A percentile compares a stretch with the other conserved stretches of the same genome.
These are phyloP conservation scores for Ibycter americanus DNA, from an alignment of 2,797 vertebrate species.

Conservation along the genomic window DNA sequence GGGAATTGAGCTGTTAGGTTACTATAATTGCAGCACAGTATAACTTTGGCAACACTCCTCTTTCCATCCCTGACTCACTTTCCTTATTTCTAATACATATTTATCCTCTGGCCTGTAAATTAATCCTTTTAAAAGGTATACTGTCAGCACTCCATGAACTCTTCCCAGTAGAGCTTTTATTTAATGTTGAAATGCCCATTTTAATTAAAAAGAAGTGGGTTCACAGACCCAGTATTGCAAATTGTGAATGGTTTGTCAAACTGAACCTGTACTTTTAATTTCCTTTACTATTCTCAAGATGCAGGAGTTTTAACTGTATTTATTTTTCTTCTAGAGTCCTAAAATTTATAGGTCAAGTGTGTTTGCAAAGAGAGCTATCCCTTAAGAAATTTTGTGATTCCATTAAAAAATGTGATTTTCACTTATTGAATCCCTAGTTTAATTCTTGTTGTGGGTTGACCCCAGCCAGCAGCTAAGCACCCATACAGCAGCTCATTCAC, in stretches of 20 bases:
- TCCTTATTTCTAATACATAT: not conserved
- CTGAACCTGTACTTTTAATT: not conserved
- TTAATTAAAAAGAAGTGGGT: not conserved
- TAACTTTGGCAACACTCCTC: not conserved
- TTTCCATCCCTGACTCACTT: not conserved
- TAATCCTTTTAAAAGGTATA: not conserved
- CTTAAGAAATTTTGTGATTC: conserved; percentile 36
- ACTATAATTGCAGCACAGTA: not conserved
- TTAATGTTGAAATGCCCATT: not conserved
- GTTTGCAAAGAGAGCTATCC: not conserved
- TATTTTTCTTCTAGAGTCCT: conserved; percentile 2
- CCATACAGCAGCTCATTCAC: not conserved
- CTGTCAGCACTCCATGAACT: not conserved
- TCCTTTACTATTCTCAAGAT: not conserved
- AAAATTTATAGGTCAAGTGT: conserved; percentile 13
- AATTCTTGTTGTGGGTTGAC: not conserved
- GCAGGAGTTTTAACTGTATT: not conserved
- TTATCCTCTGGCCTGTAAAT: not conserved
- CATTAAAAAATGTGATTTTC: conserved; percentile 41
- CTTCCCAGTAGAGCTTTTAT: not conserved
- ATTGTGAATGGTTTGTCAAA: not conserved
- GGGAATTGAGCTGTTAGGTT: not conserved
- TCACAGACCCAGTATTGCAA: not conserved
- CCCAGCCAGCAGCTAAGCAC: not conserved
- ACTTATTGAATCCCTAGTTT: conserved; percentile 38